These are phyloP conservation scores for Girardia tigrina DNA, from an alignment of 2,888 invertebrate genomes.

Conservation along the genomic window DNA sequence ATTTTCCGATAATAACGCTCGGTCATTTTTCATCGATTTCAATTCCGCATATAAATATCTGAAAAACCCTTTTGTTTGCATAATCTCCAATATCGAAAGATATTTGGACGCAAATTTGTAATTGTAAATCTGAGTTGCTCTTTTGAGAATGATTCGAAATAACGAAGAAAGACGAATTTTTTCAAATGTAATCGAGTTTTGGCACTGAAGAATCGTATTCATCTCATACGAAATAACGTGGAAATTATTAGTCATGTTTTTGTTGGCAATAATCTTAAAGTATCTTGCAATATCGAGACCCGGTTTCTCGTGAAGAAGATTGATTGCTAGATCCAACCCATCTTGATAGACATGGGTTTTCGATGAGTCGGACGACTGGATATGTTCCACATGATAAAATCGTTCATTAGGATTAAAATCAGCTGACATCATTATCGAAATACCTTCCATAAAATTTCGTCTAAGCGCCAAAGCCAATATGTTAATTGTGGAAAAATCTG, in stretches of 20 bases:
- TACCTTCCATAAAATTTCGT: slow-evolving; percentile 11
- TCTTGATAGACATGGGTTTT: background rate
- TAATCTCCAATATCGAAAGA: background rate
- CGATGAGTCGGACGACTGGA: background rate
- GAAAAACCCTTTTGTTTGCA: background rate
- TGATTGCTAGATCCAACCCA: background rate
- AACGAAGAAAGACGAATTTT: background rate
- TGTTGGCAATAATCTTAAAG: background rate
- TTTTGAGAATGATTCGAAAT: slow-evolving; percentile 8
- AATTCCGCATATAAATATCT: background rate
- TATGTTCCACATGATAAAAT: background rate
- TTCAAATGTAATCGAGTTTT: background rate
- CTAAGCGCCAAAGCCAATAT: background rate
- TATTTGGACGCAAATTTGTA: slow-evolving; percentile 12
- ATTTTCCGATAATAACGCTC: background rate
- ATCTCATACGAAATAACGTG: background rate
- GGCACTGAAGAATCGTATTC: background rate
- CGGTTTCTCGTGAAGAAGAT: background rate
- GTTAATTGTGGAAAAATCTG: slow-evolving; percentile 1
- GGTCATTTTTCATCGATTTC: background rate
- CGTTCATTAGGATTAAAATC: background rate
- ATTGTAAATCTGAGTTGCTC: background rate
- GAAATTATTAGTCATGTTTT: background rate
- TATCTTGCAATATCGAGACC: background rate
- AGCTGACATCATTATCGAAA: background rate